Base-by-base conservation (phyloP, 2,113 vertebrate genomes). In the Dicerorhinus sumatrensis region DNA sequence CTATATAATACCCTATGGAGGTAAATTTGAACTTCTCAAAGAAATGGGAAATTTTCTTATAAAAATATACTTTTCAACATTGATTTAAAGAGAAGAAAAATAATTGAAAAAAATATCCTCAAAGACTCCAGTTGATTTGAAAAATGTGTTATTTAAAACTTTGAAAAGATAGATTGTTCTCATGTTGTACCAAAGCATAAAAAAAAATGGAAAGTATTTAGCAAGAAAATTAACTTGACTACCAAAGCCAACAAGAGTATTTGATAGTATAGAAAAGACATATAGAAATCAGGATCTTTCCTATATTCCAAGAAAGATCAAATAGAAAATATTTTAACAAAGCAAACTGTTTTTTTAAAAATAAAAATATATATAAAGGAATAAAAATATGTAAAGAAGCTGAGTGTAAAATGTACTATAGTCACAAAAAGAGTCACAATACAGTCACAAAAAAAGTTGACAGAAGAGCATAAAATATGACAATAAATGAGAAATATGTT, bases 181-280 rank as follows among this genome's bases (percentile, higher is more conserved):
- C n/a, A 73, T 75, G 46, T 94, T 83, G 79, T 95, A 63, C n/a
- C 51, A 69, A 5, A 42, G 9, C 36, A 80, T 33, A 81, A 62
- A 89, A 92, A 97, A 95, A 76, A 11, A 85, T 82, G 54, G 63
- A 88, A 91, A 84, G 9, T 82, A 97, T 83, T 91, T 95, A 25
- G 13, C 48, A 70, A 84, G 65, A 96, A 86, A 96, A 79, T 90
- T 73, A 75, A n/a, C 54, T 46, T 89, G 93, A 67, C 23, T 58
- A 63, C 42, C 36, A 81, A 86, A 72, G 21, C 20, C 27, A 73
- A 33, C 4, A 60, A 7, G 25, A 96, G 11, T 72, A 85, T 88
- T 95, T 91, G 82, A 82, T 89, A 86, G 88, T 76, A 31, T 29
- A 91, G 72, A 75, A 83, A 93, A 96, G 17, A 67, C 58, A 69